Conservation (phyloP, 2,113 vertebrate genomes). For the Polypterus senegalus region DNA sequence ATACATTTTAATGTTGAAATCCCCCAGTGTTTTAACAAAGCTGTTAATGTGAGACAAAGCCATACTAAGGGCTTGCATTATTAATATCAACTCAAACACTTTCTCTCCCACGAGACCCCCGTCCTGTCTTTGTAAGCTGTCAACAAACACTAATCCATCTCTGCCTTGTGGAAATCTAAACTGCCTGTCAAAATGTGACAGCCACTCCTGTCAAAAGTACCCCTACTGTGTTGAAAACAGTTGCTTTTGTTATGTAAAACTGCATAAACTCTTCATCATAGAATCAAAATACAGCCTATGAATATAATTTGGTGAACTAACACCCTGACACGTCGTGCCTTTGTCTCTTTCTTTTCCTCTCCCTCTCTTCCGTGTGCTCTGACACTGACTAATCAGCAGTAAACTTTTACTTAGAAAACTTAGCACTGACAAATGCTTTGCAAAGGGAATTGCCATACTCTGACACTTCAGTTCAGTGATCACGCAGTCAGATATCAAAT, state of each 20-base stretch:
- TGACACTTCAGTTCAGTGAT: too few species aligned
- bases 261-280: too few species aligned
- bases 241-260: constrained; percentile 1
- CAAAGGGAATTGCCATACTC: too few species aligned
- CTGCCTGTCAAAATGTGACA: constrained; percentile 9
- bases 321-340: too few species aligned
- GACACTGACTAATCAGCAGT: too few species aligned
- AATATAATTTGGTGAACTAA: too few species aligned
- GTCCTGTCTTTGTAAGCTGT: not conserved
- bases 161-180: constrained; percentile 9
- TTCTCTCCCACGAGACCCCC: constrained; percentile 3
- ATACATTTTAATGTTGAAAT: constrained; percentile 3
- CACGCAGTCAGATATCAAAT: too few species aligned
- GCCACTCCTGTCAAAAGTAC: constrained; percentile 4
- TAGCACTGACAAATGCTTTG: too few species aligned
- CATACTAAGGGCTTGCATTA: constrained; percentile 3
- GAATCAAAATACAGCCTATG: too few species aligned
- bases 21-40: constrained; percentile 1
- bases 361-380: too few species aligned
- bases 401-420: too few species aligned
- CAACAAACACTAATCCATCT: constrained; percentile 4
- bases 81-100: constrained; percentile 6
- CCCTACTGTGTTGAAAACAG: not conserved
- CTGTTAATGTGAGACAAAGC: constrained; percentile 2
- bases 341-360: too few species aligned